Evolutionary conservation across 2,888 invertebrate species (phyloP), one percentile per base, ranked within the genome.

Genomic region (Aromia moschata): DNA sequence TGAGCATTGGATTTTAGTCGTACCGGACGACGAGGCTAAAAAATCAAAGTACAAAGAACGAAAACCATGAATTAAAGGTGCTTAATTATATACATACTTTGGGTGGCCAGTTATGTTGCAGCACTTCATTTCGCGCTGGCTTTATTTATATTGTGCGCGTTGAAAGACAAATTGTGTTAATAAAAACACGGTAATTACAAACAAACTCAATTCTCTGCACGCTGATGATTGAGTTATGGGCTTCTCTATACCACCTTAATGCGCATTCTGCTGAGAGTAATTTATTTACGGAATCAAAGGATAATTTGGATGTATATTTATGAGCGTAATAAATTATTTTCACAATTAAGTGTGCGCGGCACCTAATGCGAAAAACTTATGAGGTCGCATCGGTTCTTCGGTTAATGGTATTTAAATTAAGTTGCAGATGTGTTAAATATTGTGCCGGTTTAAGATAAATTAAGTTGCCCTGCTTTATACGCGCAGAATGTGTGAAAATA

Each of bases 251-350:
- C 30, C 38, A 11, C 37, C 49, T 49, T 40, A 15, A 20, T 49
- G 38, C 7, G 25, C 49, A 40, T 40, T 49, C 49, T 49, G 25
- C 40, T 38, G 49, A 15, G 20, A 49, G 49, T 40, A 49, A 49
- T 56, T 47, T 56, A 47, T 56, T 56, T 46, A 41, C 30, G 33
- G 41, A 56, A 56, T 56, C 47, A 57, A 51, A 36, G 51, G 43
- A 36, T 57, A 57, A 57, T 52, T 57, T 51, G 57, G 52, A 57
- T 45, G 37, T 38, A 44, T 57, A 57, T 57, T 57, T 57, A 57
- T 57, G 51, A 36, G 18, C 15, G 51, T 17, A 41, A 57, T 57
- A 57, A 57, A 57, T 57, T 57, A 57, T 52, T 52, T 57, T 37
- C 45, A 44, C 57, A 44, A 51, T 52, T 52, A 57, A 51, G 4